phyloP scores from a whole-genome alignment of 2,797 vertebrate species.

The Crenuchus spilurus region DNA sequence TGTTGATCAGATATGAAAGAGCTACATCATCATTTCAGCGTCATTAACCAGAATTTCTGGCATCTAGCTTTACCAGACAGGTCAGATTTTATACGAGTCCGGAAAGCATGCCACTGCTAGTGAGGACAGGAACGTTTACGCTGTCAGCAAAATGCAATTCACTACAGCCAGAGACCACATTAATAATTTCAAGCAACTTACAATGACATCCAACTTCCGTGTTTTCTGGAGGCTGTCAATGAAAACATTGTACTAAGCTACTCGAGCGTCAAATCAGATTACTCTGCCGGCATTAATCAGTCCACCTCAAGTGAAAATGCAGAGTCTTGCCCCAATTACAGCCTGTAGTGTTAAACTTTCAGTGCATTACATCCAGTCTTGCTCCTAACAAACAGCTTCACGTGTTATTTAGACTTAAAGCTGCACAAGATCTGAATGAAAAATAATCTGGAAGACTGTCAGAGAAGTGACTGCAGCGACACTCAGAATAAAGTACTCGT shows the following conservation, averaged over 20 bases:
- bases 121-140: slow-evolving; percentile 19
- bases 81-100: slow-evolving; percentile 21
- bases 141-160: slow-evolving; percentile 47
- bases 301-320: background rate
- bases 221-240: slow-evolving; percentile 34
- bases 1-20: background rate
- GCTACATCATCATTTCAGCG: background rate
- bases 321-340: background rate
- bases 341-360: background rate
- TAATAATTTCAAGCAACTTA: slow-evolving; percentile 29
- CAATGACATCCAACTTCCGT: slow-evolving; percentile 25
- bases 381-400: too few species aligned
- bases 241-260: slow-evolving; percentile 24
- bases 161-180: background rate
- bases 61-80: background rate
- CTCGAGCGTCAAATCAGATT: slow-evolving; percentile 21
- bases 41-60: background rate
- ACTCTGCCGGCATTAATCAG: slow-evolving; percentile 12
- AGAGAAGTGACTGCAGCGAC: too few species aligned
- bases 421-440: too few species aligned
- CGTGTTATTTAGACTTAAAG: too few species aligned
- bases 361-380: background rate
- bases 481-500: too few species aligned
- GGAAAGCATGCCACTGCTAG: slow-evolving; percentile 2
- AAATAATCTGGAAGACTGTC: too few species aligned